phyloP scores from a whole-genome alignment of 2,888 invertebrate species.

The Abscondita cerata region DNA sequence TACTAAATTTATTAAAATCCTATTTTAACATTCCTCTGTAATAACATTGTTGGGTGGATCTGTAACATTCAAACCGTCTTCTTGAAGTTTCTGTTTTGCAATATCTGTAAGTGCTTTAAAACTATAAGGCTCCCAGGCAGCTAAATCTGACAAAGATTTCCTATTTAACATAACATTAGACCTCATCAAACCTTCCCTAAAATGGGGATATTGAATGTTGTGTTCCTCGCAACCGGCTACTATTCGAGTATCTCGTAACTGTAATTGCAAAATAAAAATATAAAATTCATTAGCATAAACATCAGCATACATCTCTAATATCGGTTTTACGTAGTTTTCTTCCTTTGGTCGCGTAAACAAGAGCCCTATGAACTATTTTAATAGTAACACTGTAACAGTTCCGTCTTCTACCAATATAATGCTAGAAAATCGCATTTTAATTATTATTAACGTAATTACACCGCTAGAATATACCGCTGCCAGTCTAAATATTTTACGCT shows the following conservation, averaged over 20 bases:
- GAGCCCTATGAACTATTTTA: conserved; percentile 76
- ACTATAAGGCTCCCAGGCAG: conserved; percentile 85
- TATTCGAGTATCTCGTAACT: conserved; percentile 77
- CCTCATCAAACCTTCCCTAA: conserved; percentile 72
- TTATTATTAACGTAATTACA: too few species aligned
- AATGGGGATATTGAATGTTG: conserved; percentile 65
- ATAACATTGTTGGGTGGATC: conserved; percentile 29
- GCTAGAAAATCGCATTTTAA: too few species aligned
- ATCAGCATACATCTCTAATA: conserved; percentile 66
- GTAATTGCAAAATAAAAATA: too few species aligned
- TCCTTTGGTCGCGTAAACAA: conserved; percentile 78
- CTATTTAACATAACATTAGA: conserved; percentile 74
- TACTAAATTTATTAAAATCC: conserved; percentile 2
- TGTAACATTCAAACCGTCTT: conserved; percentile 49
- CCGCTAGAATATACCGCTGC: conserved; percentile 75
- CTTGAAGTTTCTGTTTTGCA: conserved; percentile 64
- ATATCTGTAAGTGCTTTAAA: conserved; percentile 79
- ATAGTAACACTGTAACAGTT: conserved; percentile 86
- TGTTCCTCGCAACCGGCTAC: conserved; percentile 78
- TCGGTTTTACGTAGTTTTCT: conserved; percentile 75
- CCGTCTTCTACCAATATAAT: conserved; percentile 78
- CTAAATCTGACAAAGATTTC: conserved; percentile 78
- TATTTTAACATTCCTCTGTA: conserved; percentile 47
- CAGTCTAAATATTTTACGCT: conserved; percentile 77
- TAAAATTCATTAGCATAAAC: not conserved